These are phyloP conservation scores for Acronicta leporina DNA, from an alignment of 2,888 invertebrate species.

Conservation along the genomic window DNA sequence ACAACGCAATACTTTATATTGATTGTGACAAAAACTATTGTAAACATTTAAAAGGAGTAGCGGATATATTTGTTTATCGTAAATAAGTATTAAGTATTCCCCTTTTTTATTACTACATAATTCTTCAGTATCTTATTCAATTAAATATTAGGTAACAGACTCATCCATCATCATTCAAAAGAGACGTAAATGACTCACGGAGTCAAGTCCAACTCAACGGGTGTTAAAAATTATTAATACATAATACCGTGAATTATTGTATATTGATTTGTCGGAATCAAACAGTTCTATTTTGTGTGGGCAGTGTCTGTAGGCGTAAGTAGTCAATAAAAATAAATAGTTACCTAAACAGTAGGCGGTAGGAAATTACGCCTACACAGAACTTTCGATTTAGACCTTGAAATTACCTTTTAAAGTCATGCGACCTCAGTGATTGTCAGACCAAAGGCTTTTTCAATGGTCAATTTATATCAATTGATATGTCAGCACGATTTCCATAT, in stretches of 20 bases:
- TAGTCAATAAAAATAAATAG: constrained; percentile 35
- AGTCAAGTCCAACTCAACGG: constrained; percentile 7
- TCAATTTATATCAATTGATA: constrained; percentile 20
- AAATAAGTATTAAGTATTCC: too few relatives aligned
- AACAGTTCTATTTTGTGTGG: constrained; percentile 29
- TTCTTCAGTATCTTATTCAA: constrained; percentile 3
- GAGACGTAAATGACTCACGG: constrained; percentile 29
- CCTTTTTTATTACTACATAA: too few relatives aligned
- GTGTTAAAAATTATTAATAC: constrained; percentile 7
- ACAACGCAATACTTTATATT: too few relatives aligned
- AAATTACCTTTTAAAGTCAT: constrained; percentile 26
- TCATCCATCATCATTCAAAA: constrained; percentile 1
- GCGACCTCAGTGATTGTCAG: constrained; percentile 31
- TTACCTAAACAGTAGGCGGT: constrained; percentile 20
- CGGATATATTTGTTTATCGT: too few relatives aligned
- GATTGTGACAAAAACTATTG: too few relatives aligned
- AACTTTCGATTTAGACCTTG: constrained; percentile 57
- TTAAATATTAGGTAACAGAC: constrained; percentile 10
- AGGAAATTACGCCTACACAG: constrained; percentile 42
- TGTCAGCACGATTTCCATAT: constrained; percentile 12
- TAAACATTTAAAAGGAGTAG: too few relatives aligned
- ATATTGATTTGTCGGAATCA: constrained; percentile 19
- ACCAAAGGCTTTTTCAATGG: constrained; percentile 36
- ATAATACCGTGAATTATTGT: constrained; percentile 11
- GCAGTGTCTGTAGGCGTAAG: constrained; percentile 42